Conservation (phyloP, 2,113 vertebrate genomes). For the Dicaeum eximium region DNA sequence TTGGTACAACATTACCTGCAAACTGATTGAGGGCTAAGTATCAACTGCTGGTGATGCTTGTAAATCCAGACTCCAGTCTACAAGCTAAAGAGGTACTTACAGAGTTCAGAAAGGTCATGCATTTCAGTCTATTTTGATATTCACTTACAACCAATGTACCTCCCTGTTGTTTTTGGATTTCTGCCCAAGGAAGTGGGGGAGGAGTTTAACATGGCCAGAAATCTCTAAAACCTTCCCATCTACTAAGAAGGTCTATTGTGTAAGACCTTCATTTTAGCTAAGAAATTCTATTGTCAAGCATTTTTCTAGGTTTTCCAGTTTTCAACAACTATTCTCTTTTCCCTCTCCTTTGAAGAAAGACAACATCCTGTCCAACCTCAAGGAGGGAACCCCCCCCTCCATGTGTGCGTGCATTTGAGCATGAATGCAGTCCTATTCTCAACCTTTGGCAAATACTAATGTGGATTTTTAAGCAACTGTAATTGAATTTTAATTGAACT, state of each 20-base stretch:
- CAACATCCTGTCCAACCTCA: conserved; percentile 29
- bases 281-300: conserved; percentile 7
- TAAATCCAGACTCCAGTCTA: not conserved
- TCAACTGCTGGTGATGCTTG: not conserved
- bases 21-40: not conserved
- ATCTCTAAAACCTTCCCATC: not conserved
- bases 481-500: not conserved
- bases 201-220: not conserved
- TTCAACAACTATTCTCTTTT: conserved; percentile 23
- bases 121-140: not conserved
- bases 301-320: conserved; percentile 40
- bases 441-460: not conserved
- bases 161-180: not conserved
- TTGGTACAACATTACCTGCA: not conserved
- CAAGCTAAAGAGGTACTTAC: not conserved
- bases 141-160: not conserved
- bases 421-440: not conserved
- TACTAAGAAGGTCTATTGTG: not conserved
- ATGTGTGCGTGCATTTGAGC: not conserved
- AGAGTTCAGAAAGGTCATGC: not conserved
- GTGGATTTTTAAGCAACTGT: not conserved
- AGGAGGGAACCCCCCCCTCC: not conserved
- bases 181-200: not conserved
- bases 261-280: not conserved
- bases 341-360: conserved; percentile 30